Percentiles rank a stretch among this genome's conserved stretches.
Conservation (phyloP, 1,140 invertebrate genomes). For the Drosophila ananassae region DNA sequence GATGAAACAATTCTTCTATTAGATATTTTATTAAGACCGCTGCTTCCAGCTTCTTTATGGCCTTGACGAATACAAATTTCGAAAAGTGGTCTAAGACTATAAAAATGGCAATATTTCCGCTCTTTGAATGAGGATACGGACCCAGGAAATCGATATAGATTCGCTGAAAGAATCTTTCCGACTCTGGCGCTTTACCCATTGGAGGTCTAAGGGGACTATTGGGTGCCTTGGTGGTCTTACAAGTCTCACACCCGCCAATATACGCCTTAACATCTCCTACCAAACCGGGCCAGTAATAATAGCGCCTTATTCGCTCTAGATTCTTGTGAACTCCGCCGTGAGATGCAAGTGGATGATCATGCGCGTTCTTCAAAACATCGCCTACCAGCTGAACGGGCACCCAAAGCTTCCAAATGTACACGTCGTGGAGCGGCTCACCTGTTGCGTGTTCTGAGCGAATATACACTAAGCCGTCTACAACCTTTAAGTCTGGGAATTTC, state of each 20-base stretch:
- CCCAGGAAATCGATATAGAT: too few species aligned
- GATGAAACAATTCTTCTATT: neutral
- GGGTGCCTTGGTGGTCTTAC: constrained; percentile 15
- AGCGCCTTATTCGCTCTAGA: neutral
- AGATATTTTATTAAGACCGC: constrained; percentile 4
- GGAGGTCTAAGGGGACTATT: constrained; percentile 21
- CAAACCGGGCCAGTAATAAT: too few species aligned
- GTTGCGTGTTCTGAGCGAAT: too few species aligned
- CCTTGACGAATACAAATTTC: constrained; percentile 9
- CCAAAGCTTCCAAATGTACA: too few species aligned
- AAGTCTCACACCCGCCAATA: constrained; percentile 2
- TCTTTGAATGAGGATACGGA: too few species aligned
- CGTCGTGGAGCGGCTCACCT: too few species aligned
- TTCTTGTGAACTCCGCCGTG: constrained; percentile 1
- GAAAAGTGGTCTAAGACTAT: too few species aligned
- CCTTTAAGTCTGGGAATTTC: too few species aligned
- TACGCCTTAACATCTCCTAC: constrained; percentile 2
- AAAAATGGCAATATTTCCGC: too few species aligned
- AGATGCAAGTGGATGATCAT: constrained; percentile 8
- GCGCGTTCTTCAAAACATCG: neutral
- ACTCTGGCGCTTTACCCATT: constrained; percentile 5
- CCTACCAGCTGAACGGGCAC: too few species aligned
- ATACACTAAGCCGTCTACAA: too few species aligned
- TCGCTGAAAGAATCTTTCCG: too few species aligned
- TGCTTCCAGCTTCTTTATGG: constrained; percentile 17